Base-by-base conservation (phyloP, 2,113 vertebrate species). In the Ornithorhynchus anatinus region DNA sequence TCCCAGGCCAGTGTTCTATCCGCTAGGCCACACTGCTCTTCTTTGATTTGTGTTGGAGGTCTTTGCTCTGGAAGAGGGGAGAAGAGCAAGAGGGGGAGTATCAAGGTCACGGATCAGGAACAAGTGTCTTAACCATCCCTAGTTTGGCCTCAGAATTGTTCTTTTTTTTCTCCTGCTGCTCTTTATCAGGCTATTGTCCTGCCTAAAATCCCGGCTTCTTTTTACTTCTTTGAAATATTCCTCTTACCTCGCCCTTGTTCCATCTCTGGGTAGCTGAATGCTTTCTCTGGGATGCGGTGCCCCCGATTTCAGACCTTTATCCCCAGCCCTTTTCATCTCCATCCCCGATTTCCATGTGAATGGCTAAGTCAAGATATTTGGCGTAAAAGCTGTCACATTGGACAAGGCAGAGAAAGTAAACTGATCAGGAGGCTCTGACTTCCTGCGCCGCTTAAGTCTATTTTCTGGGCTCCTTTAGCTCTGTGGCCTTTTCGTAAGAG, bases 131-230 rank as follows among this genome's bases (percentile, higher is more conserved):
- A 45, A 38, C 59, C 62, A 60, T 44, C 35, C 57, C 72, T 76
- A 42, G 74, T 77, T 36, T 39, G 61, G 29, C 29, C 65, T 63
- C 64, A 80, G 86, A 88, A 81, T 86, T 77, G n/a, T n/a, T 85
- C 42, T 5, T 61, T 81, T 63, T 81, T 79, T 80, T 75, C 80
- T 75, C 61, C 77, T 73, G 53, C 75, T 16, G 60, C 16, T 74
- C 78, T 81, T 56, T 53, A 73, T 68, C 61, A 84, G n/a, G n/a
- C n/a, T n/a, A n/a, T 85, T 75, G 84, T 84, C 86, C 77, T 37
- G 37, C 0, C 10, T 78, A 84, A 85, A 79, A 72, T 71, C 64
- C 71, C 53, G 65, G 59, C 69, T 13, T 60, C 50, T 60, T 29
- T 69, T 78, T 78, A 68, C 50, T 51, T 61, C 77, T 70, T 72